phyloP scores from a whole-genome alignment of 64 coral and sea anemone genomes.

The Orbicella faveolata region DNA sequence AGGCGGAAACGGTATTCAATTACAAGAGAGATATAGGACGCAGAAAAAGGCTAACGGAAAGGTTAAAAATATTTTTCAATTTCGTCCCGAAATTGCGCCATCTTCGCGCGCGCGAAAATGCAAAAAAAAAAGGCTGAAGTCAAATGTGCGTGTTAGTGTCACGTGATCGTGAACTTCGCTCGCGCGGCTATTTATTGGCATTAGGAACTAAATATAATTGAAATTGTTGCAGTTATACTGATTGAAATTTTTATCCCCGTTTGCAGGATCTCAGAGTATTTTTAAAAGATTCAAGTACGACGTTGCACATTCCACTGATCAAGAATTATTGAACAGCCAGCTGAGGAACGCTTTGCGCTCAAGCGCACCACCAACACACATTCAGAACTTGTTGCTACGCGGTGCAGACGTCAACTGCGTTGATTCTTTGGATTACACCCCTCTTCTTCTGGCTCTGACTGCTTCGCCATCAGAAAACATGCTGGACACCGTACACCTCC shows the following conservation, averaged over 20 bases:
- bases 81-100: no score
- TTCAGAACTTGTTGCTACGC: constrained; percentile 41
- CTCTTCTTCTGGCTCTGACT: constrained; percentile 50
- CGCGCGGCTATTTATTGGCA: no score
- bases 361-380: constrained; percentile 6
- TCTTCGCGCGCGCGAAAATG: no score
- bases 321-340: constrained; percentile 3
- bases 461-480: constrained; percentile 12
- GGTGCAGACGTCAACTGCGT: constrained; percentile 63
- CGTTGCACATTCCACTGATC: constrained; percentile 7
- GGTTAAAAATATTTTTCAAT: no score
- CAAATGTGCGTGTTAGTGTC: no score
- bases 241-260: not conserved
- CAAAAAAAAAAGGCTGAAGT: no score
- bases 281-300: constrained; percentile 26
- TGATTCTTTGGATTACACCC: constrained; percentile 56
- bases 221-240: not conserved
- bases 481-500: not conserved
- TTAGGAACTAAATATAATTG: no score
- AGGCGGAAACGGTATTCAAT: no score
- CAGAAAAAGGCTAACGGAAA: no score
- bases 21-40: no score
- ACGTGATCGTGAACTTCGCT: no score
- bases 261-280: constrained; percentile 31
- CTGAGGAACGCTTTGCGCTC: constrained; percentile 37